These are phyloP conservation scores for Galerucella calmariensis DNA, from an alignment of 2,888 invertebrate genomes.

Conservation along the genomic window DNA sequence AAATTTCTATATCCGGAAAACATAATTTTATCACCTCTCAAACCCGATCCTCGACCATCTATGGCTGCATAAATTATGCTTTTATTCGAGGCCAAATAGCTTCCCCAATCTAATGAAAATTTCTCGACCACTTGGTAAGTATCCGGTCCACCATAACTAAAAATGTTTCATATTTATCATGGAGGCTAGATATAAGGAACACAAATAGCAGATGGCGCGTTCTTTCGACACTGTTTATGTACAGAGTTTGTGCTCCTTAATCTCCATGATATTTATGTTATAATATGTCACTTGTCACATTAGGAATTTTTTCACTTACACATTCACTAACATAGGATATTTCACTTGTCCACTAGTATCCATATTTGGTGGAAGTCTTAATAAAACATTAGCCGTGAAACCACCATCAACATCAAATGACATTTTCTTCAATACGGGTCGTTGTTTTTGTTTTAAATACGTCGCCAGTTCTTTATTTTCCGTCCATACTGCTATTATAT, in stretches of 20 bases:
- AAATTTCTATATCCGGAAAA: conserved; percentile 85
- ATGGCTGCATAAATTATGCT: conserved; percentile 89
- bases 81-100: conserved; percentile 85
- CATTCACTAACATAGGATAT: conserved; percentile 85
- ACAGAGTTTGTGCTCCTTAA: too few relatives aligned
- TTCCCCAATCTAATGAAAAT: conserved; percentile 88
- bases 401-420: conserved; percentile 74
- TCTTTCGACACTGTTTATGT: too few relatives aligned
- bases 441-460: conserved; percentile 65
- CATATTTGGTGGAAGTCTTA: conserved; percentile 80
- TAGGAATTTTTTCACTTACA: conserved; percentile 70
- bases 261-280: too few relatives aligned
- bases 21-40: conserved; percentile 84
- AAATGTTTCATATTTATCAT: not conserved
- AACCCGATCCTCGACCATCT: conserved; percentile 90
- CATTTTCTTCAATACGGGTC: conserved; percentile 72
- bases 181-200: not conserved
- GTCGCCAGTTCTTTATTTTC: conserved; percentile 70
- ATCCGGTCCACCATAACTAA: conserved; percentile 92
- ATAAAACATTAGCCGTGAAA: conserved; percentile 77
- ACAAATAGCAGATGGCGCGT: too few relatives aligned
- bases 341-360: conserved; percentile 73
- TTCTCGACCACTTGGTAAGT: conserved; percentile 85
- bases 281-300: too few relatives aligned
- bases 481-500: conserved; percentile 72